phyloP scores from a whole-genome alignment of 2,113 vertebrate genomes.

The Dasyornis broadbenti region DNA sequence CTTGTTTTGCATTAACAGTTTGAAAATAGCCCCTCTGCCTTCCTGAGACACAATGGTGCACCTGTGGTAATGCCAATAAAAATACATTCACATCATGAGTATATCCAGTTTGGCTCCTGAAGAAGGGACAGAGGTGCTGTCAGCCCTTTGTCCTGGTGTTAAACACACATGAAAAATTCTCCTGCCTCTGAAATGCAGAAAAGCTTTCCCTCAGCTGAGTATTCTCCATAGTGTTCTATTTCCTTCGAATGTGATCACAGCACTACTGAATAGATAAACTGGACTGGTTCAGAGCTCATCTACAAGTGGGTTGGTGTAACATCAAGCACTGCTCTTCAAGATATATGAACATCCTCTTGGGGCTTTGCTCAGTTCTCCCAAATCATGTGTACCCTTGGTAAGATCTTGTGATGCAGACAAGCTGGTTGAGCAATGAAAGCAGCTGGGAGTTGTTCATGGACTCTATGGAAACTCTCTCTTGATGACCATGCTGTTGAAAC shows the following conservation, averaged over 20 bases:
- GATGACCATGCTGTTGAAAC: not conserved
- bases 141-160: not conserved
- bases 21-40: constrained; percentile 37
- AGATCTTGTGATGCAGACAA: not conserved
- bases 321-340: not conserved
- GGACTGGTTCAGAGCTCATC: not conserved
- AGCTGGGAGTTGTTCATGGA: not conserved
- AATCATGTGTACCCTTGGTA: not conserved
- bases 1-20: constrained; percentile 24
- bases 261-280: not conserved
- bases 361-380: not conserved
- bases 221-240: not conserved
- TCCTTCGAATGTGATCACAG: not conserved
- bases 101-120: not conserved
- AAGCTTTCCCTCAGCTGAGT: not conserved
- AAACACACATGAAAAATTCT: not conserved
- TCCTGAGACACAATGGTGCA: not conserved
- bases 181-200: not conserved
- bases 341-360: not conserved
- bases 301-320: not conserved
- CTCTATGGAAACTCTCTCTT: not conserved
- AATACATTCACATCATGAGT: not conserved
- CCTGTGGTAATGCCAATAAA: not conserved
- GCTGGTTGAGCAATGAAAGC: not conserved
- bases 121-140: not conserved